Conservation (phyloP, 35 echinoderm and acorn worm genomes). For the Heliocidaris tuberculata region DNA sequence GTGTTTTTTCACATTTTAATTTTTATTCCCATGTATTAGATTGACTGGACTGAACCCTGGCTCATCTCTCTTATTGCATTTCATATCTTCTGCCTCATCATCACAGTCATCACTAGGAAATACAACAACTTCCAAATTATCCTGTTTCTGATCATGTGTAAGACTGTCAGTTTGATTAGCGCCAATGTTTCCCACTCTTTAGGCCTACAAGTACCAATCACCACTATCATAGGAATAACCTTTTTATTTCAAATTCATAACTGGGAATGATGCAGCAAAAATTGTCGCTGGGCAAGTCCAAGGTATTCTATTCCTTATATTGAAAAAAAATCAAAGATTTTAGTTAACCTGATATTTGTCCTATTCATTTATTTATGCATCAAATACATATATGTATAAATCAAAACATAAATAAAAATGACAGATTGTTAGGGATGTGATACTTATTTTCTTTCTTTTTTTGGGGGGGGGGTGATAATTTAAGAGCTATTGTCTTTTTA, state of each 20-base stretch:
- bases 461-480: no score
- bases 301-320: no score
- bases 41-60: conserved; percentile 95
- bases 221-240: background rate
- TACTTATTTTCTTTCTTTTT: no score
- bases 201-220: background rate
- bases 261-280: background rate
- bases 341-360: no score
- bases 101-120: conserved; percentile 75
- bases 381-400: no score
- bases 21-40: conserved; percentile 48
- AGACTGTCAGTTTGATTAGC: conserved; percentile 41
- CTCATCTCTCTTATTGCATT: conserved; percentile 64
- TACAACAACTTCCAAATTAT: conserved; percentile 78
- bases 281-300: background rate
- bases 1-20: background rate
- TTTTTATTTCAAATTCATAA: background rate
- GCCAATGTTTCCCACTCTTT: background rate
- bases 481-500: no score
- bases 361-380: no score
- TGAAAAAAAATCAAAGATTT: no score
- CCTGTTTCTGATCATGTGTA: conserved; percentile 85
- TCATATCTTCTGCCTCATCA: conserved; percentile 68
- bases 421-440: no score
- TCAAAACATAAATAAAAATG: no score